Percentiles rank a stretch among this genome's conserved stretches.
These are phyloP conservation scores for Platycheirus rosarum DNA, from an alignment of 2,888 invertebrate species.

Conservation along the genomic window DNA sequence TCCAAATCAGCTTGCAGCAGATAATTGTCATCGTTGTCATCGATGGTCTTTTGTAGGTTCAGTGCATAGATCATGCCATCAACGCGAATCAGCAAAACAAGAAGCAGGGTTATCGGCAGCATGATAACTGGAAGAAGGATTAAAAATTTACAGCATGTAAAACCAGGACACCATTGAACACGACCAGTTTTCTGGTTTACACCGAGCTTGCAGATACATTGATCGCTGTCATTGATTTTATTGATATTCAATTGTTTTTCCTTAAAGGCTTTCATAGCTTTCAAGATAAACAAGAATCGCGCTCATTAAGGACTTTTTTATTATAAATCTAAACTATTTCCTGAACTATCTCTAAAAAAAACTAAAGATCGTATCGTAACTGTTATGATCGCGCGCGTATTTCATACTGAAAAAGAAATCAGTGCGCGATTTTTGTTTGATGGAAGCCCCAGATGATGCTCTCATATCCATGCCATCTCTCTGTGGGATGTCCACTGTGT, in stretches of 20 bases:
- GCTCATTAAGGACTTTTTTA: neutral
- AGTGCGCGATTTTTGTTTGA: slow-evolving; percentile 53
- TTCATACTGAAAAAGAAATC: slow-evolving; percentile 77
- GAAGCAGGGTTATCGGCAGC: slow-evolving; percentile 80
- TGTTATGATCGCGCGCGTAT: slow-evolving; percentile 79
- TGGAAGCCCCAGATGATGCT: slow-evolving; percentile 45
- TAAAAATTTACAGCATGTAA: slow-evolving; percentile 81
- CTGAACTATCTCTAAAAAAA: neutral
- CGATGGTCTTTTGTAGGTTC: slow-evolving; percentile 76
- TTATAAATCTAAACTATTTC: neutral
- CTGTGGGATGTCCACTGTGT: slow-evolving; percentile 55
- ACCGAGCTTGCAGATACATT: slow-evolving; percentile 77
- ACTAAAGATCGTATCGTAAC: slow-evolving; percentile 61
- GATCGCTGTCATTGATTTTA: slow-evolving; percentile 68
- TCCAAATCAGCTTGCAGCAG: slow-evolving; percentile 65
- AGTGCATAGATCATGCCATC: slow-evolving; percentile 80
- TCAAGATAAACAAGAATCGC: neutral
- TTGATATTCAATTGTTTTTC: slow-evolving; percentile 68
- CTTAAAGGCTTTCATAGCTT: slow-evolving; percentile 38
- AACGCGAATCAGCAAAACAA: slow-evolving; percentile 80
- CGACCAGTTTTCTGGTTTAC: slow-evolving; percentile 81
- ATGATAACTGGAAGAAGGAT: slow-evolving; percentile 81
- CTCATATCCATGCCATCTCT: slow-evolving; percentile 49
- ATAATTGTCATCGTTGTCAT: slow-evolving; percentile 39
- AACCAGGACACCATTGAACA: slow-evolving; percentile 82